Percentiles rank a stretch among this genome's conserved stretches.
Evolutionary conservation across 2,113 vertebrate genomes (phyloP).

Genomic region (Gallinago undulata): DNA sequence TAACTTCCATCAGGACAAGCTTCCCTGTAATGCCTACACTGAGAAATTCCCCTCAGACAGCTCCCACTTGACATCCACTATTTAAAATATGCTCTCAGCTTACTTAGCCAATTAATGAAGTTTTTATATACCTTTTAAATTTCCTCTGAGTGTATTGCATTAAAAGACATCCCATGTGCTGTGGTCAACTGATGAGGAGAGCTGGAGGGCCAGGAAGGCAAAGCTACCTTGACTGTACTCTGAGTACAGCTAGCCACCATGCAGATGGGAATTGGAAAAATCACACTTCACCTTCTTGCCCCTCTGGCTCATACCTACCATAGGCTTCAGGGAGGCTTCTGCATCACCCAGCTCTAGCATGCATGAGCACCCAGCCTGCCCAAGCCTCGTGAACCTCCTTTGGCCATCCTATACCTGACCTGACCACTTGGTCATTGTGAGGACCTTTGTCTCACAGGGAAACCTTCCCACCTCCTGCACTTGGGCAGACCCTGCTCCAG

Average conservation of each 20-base stretch:
- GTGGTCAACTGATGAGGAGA: not conserved
- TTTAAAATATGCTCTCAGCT: not conserved
- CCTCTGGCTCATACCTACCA: not conserved
- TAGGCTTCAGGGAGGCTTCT: not conserved
- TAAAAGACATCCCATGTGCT: not conserved
- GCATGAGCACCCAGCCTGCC: not conserved
- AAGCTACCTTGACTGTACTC: not conserved
- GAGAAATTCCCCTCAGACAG: not conserved
- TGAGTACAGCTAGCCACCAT: not conserved
- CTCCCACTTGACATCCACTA: not conserved
- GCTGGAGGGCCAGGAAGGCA: not conserved
- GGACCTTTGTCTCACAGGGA: not conserved
- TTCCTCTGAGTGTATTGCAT: not conserved
- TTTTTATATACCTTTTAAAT: not conserved
- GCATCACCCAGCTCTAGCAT: not conserved
- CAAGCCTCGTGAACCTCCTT: not conserved
- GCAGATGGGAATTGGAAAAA: not conserved
- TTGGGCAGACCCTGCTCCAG: not conserved
- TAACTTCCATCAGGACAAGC: not conserved
- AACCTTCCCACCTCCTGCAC: not conserved
- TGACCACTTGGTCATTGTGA: not conserved
- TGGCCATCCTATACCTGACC: not conserved
- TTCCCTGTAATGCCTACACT: not conserved
- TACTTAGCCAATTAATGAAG: not conserved
- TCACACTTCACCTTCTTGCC: accelerated